Base-by-base conservation (phyloP, 1,140 invertebrate genomes). In the Lordiphosa stackelbergi region DNA sequence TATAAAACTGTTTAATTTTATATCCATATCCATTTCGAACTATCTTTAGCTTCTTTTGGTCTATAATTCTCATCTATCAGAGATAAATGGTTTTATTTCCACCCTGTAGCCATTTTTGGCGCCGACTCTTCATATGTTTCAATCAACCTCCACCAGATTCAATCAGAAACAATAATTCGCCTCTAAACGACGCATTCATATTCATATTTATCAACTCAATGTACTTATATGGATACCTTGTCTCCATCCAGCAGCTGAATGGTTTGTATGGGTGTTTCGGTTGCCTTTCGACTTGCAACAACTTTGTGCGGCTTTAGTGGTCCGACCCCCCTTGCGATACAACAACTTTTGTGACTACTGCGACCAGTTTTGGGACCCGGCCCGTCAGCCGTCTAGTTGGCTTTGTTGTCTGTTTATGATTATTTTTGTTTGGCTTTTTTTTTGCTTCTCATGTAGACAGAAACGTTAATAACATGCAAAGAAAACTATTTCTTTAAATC, bases 251-350 rank as follows among this genome's bases (percentile, higher is more conserved):
- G 38, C 35, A 16, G 19, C 47, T 61, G 56, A 66, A 53, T 62
- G 58, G 57, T 31, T 31, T 8, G 28, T 31, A 31, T 31, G 28
- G 28, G 28, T 31, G 66, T 75, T 69, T 54, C 55, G 55, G 47
- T 53, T 58, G 61, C 55, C 48, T 46, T 38, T 57, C 58, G 64
- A 53, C 61, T 81, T 79, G 74, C 75, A 79, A 71, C 74, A 79
- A 66, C 63, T 81, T 36, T 43, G 45, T 41, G 52, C 35, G 52
- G 35, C 52, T 24, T 24, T 24, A 1, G 22, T 24, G 2, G 4
- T 24, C 22, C 22, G 22, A 24, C 11, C 36, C 16, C 8, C 9
- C 55, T 38, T n/a, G 24, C 47, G 43, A 46, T 11, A 28, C 37
- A 40, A 12, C 37, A 52, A 22, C 36, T 40, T 52, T 37, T 46